Percentiles rank a stretch among this genome's conserved stretches.
These are phyloP conservation scores for Apodemus sylvaticus DNA, from an alignment of 2,113 vertebrate genomes.

Conservation along the genomic window DNA sequence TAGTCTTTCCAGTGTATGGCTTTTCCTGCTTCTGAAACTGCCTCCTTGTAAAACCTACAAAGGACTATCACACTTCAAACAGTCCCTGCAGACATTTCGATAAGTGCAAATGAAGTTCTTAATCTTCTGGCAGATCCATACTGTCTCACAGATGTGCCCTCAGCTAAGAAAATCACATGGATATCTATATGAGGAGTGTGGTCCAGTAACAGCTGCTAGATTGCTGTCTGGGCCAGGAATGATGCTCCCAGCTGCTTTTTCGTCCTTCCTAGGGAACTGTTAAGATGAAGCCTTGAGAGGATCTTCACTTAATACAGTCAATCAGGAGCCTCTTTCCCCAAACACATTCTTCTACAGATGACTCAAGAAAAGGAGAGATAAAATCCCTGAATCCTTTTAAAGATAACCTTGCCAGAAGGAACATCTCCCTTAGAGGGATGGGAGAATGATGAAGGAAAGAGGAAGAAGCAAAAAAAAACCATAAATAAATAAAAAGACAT, in stretches of 20 bases:
- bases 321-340: not conserved
- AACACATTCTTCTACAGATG: not conserved
- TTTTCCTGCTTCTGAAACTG: constrained; percentile 51
- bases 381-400: not conserved
- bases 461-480: not conserved
- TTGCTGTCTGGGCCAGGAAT: not conserved
- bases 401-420: not conserved
- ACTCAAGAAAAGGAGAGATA: constrained; percentile 29
- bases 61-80: constrained; percentile 64
- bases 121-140: constrained; percentile 70
- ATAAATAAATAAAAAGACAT: not conserved
- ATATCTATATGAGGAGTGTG: constrained; percentile 32
- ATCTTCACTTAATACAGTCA: not conserved
- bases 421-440: not conserved
- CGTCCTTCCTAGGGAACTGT: constrained; percentile 45
- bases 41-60: constrained; percentile 58
- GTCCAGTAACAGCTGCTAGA: constrained; percentile 42
- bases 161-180: constrained; percentile 47
- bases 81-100: constrained; percentile 62
- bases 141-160: constrained; percentile 58
- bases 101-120: constrained; percentile 72
- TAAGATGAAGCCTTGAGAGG: constrained; percentile 51
- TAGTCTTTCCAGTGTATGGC: constrained; percentile 33
- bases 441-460: not conserved
- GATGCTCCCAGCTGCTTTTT: constrained; percentile 52